Conservation (phyloP, 2,113 vertebrate species). For the Callorhinus ursinus region DNA sequence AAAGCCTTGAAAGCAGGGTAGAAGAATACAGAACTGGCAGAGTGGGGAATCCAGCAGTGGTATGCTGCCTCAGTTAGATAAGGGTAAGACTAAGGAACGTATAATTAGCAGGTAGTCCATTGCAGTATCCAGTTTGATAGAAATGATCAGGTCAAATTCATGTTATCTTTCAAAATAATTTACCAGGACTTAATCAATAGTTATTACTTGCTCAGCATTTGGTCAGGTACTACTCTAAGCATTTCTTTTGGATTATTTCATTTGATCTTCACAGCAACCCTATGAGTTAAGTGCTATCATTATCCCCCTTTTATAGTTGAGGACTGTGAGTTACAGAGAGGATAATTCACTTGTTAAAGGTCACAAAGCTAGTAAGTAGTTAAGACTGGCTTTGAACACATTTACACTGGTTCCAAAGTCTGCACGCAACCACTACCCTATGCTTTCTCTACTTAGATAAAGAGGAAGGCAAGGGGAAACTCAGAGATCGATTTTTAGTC, state of each 20-base stretch:
- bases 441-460: neutral
- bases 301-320: neutral
- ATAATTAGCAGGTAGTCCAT: neutral
- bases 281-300: neutral
- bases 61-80: neutral
- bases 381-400: neutral
- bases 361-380: neutral
- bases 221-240: neutral
- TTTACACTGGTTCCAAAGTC: neutral
- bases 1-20: neutral
- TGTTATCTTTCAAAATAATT: neutral
- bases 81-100: neutral
- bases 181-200: neutral
- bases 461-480: neutral
- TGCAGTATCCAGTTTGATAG: neutral
- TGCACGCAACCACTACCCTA: neutral
- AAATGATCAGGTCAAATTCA: neutral
- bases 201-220: neutral
- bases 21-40: neutral
- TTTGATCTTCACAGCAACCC: neutral
- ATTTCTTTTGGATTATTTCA: slow-evolving; percentile 12
- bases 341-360: neutral
- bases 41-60: neutral
- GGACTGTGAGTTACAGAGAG: neutral
- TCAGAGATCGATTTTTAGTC: neutral